A percentile compares a stretch with the other conserved stretches of the same genome.
Conservation (phyloP, 2,888 invertebrate genomes). For the Dynastes grantii region DNA sequence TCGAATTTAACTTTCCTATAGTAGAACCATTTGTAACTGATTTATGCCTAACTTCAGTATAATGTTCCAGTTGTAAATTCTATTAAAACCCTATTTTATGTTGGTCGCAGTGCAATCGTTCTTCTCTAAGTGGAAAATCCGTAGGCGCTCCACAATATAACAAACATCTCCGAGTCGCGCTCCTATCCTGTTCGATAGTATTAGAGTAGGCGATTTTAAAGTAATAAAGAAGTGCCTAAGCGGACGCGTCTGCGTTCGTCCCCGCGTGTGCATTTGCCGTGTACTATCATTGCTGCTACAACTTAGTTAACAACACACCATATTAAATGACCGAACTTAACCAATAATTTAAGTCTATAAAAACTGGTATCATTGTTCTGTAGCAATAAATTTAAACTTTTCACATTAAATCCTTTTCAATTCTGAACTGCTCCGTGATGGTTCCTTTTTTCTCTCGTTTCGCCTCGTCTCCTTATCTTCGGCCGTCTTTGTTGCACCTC, state of each 20-base stretch:
- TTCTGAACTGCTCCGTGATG: constrained; percentile 64
- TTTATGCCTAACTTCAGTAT: constrained; percentile 6
- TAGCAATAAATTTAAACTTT: constrained; percentile 71
- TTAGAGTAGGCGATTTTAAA: constrained; percentile 50
- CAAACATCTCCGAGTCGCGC: constrained; percentile 25
- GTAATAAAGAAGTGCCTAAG: constrained; percentile 50
- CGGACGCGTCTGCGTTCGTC: constrained; percentile 42
- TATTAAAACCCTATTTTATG: constrained; percentile 17
- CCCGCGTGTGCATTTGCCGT: constrained; percentile 55
- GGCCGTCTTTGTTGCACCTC: constrained; percentile 25
- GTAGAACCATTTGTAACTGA: background rate
- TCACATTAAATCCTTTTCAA: constrained; percentile 71
- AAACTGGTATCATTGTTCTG: constrained; percentile 72
- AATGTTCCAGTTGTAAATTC: constrained; percentile 11
- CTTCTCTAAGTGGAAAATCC: constrained; percentile 30
- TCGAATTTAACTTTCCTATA: background rate
- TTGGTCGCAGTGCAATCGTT: background rate
- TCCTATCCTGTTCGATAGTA: constrained; percentile 39
- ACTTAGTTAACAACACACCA: constrained; percentile 67
- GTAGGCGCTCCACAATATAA: constrained; percentile 40
- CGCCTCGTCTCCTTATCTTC: constrained; percentile 44
- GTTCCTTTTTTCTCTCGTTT: constrained; percentile 52
- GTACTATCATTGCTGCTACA: constrained; percentile 62
- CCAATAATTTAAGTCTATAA: constrained; percentile 71
- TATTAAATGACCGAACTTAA: constrained; percentile 69